Evolutionary conservation across 1,140 invertebrate genomes (phyloP).

Genomic region (Plutomurus gul): DNA sequence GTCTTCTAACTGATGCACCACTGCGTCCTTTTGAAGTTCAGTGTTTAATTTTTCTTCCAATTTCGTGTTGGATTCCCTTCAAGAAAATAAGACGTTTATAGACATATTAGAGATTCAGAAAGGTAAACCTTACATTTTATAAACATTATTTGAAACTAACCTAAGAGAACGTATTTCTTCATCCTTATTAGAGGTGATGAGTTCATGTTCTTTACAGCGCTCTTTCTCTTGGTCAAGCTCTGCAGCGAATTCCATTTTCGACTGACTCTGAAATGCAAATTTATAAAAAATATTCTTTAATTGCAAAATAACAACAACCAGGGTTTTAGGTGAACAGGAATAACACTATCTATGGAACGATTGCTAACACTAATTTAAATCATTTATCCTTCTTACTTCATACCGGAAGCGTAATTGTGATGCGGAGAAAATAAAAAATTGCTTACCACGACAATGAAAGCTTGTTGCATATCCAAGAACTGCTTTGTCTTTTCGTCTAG

Average conservation of each 20-base stretch:
- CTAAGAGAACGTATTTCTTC: neutral
- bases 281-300: neutral
- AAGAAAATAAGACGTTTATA: neutral
- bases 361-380: too few relatives aligned
- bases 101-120: neutral
- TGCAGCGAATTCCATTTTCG: constrained; percentile 49
- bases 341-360: too few relatives aligned
- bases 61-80: neutral
- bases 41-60: constrained; percentile 30
- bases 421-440: neutral
- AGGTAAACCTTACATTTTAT: neutral
- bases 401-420: too few relatives aligned
- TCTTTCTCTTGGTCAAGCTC: constrained; percentile 43
- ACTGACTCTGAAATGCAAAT: constrained; percentile 45
- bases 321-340: neutral
- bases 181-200: neutral
- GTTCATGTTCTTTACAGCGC: neutral
- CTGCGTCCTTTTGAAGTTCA: neutral
- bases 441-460: constrained; percentile 42
- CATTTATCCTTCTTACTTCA: too few relatives aligned
- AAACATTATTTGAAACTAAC: neutral
- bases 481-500: constrained; percentile 41
- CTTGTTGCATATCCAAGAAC: constrained; percentile 40
- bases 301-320: neutral
- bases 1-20: constrained; percentile 28